Base-by-base conservation (phyloP, 2,113 vertebrate genomes). In the Semnornis frantzii region DNA sequence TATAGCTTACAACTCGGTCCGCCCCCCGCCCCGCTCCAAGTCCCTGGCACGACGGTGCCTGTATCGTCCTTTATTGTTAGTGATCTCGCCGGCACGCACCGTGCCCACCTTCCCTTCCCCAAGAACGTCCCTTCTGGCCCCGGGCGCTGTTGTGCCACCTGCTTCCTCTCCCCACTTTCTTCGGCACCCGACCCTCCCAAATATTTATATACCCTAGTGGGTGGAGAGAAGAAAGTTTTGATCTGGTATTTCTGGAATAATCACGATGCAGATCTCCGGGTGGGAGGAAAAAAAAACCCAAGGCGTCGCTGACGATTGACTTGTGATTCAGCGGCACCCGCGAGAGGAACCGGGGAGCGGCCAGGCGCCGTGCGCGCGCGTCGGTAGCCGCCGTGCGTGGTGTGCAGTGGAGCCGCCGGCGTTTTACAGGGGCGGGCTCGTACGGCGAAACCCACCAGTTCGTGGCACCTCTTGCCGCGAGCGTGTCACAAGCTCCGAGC, bases 221-320 rank as follows among this genome's bases (percentile, higher is more conserved):
- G 84, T 92, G 93, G 75, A 78, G 95, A 75, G 54, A 89, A 96
- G 85, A 96, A 97, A 97, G 93, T 97, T 97, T 97, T 82, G 74
- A 62, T 63, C 85, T 12, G 12, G 55, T n/a, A 76, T 76, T 60
- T 82, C 74, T 93, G 62, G 79, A 93, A 85, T 72, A 78, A 90
- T 87, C 70, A 68, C 27, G 28, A 69, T 82, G 74, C 78, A 20
- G 15, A 74, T 91, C 72, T 74, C 25, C 24, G 59, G 74, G 71
- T 11, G 62, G 34, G 11, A 37, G 50, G 17, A 39, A 21, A 39
- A 21, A 28, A 71, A 46, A 3, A 57, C 79, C 72, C 48, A 1
- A 31, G 63, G 83, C 69, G 70, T 74, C 50, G 79, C 71, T 28
- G 23, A 76, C n/a, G 76, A n/a, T 76, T 79, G 89, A 66, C 89